phyloP scores from a whole-genome alignment of 2,797 vertebrate genomes.

The Lepilemur septentrionalis region DNA sequence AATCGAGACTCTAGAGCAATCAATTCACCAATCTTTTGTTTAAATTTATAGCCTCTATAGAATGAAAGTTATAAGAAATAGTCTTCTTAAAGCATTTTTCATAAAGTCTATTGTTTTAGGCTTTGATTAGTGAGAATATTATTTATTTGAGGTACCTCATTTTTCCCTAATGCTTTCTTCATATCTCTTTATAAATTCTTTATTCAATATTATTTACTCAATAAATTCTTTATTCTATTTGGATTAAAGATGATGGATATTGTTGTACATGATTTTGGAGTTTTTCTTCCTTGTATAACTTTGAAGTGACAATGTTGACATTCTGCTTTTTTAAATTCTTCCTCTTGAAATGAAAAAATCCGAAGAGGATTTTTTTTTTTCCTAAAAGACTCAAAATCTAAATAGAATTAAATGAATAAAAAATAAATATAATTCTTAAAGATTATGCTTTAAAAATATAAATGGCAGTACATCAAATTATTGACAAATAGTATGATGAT shows the following conservation, averaged over 20 bases:
- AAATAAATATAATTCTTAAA: background rate
- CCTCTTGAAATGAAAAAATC: background rate
- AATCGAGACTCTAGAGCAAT: background rate
- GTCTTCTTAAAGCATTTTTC: background rate
- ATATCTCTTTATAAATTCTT: constrained; percentile 11
- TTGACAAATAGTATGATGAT: background rate
- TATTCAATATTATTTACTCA: background rate
- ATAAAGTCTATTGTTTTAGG: background rate
- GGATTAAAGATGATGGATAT: background rate
- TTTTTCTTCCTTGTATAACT: background rate
- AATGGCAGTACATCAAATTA: background rate
- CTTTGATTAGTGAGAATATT: background rate
- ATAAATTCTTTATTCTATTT: background rate
- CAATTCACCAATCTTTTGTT: background rate
- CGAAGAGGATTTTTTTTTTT: background rate
- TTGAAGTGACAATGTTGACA: background rate
- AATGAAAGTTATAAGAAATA: background rate
- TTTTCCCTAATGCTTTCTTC: background rate
- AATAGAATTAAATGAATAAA: background rate
- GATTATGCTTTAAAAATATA: background rate
- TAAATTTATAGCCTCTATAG: background rate
- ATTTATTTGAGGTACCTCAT: background rate
- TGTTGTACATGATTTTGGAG: background rate
- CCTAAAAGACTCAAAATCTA: background rate
- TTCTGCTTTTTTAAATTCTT: background rate